Percentiles rank a stretch among this genome's conserved stretches.
Conservation (phyloP, 2,888 invertebrate species). For the Axea sp. region DNA sequence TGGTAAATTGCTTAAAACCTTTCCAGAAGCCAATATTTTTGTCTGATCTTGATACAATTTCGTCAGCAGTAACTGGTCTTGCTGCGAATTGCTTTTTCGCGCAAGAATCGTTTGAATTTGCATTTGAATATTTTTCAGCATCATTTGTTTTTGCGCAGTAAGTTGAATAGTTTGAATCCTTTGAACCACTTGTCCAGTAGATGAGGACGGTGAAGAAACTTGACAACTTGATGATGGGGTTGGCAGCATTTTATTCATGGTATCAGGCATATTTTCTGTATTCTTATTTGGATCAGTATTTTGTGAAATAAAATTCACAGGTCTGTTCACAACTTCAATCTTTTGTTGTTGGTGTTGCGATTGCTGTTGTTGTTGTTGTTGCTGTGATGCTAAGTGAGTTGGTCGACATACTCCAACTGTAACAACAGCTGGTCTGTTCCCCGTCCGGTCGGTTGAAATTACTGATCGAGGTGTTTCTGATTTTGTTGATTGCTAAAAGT, state of each 20-base stretch:
- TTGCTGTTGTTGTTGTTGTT: conserved; percentile 11
- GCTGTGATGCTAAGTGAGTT: conserved; percentile 59
- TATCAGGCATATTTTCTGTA: conserved; percentile 69
- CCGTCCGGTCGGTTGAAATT: conserved; percentile 57
- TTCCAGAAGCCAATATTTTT: conserved; percentile 86
- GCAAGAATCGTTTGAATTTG: conserved; percentile 85
- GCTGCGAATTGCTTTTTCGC: conserved; percentile 80
- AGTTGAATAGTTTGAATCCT: conserved; percentile 87
- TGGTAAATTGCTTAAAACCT: conserved; percentile 80
- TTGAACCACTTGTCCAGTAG: conserved; percentile 79
- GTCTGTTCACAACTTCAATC: conserved; percentile 68
- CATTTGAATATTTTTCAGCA: conserved; percentile 79
- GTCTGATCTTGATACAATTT: conserved; percentile 85
- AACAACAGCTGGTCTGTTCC: conserved; percentile 29
- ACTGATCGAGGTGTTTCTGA: conserved; percentile 62
- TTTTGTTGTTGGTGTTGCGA: conserved; percentile 67
- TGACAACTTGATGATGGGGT: conserved; percentile 67
- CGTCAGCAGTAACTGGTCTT: conserved; percentile 82
- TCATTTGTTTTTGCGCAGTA: conserved; percentile 86
- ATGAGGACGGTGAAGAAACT: conserved; percentile 66
- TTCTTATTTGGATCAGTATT: conserved; percentile 70
- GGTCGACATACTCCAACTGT: conserved; percentile 66
- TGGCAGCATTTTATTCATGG: conserved; percentile 69
- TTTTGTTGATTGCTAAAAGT: conserved; percentile 68
- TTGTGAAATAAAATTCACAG: conserved; percentile 68